Base-by-base conservation (phyloP, 2,888 invertebrate species). In the Morpho helenor region DNA sequence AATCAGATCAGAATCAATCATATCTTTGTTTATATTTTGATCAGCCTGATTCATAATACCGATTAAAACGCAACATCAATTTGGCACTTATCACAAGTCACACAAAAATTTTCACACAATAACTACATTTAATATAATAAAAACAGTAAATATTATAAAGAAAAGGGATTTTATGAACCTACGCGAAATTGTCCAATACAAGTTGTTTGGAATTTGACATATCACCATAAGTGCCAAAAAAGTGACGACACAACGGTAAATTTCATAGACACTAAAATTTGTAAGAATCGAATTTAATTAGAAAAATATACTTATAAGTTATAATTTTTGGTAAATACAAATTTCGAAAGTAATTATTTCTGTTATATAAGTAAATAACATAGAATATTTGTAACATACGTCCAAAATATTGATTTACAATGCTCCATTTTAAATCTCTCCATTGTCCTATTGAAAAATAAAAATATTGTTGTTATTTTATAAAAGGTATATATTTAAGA, bases 21-120 rank as follows among this genome's bases (percentile, higher is more conserved):
- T 88, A 88, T 87, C 88, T 87, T 90, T 88, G 89, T 90, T 88
- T 90, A 87, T 88, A 88, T 89, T 89, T 85, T 87, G 86, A 86
- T 87, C 84, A 85, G 73, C 70, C 79, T 80, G 86, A 87, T 87
- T 82, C 87, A 87, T 88, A 78, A 76, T 85, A 80, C 75, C 78
- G 79, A 74, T 74, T 72, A 71, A 70, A 73, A 70, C 73, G 75
- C 83, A 74, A 83, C 89, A 89, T 87, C 76, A 85, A 90, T 89
- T 90, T 90, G 89, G 89, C 89, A 90, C 90, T 82, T 77, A 72
- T 69, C 66, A 77, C 79, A 71, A 83, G 76, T 79, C 82, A 89
- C 87, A 80, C 76, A 75, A 61, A 76, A 82, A 76, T 80, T 85
- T 82, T 84, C 69, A 76, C 71, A 63, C 72, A 76, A 71, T 66